Evolutionary conservation across 2,113 vertebrate species (phyloP), one percentile per base, ranked within the genome.

Genomic region (Patagioenas fasciata): DNA sequence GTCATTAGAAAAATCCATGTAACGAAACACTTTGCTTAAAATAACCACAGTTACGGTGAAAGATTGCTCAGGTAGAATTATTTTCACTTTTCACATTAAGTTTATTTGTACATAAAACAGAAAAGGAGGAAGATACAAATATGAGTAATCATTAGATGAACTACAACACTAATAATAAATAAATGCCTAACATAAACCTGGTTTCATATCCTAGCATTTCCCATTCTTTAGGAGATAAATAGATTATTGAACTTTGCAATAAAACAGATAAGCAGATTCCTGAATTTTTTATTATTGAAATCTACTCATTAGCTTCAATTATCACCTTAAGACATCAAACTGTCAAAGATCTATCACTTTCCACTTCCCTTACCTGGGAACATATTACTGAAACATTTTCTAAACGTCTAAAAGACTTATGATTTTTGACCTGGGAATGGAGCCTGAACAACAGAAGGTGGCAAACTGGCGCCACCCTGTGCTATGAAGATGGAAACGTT

Each of bases 391-490:
- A 89, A 87, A 34, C 9, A 32, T 40, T 42, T 65, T 34, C n/a
- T 40, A 54, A 87, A 53, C 16, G 36, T 48, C 11, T 31, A 17
- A 36, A 78, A 51, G 12, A 32, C 24, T 4, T 4, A 28, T 1
- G 4, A 19, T 62, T 44, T 47, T 31, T 57, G 44, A 32, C 6
- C 7, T 13, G 0, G 48, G 18, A 75, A 57, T 2, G 5, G 51
- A 24, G 96, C 96, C 89, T 96, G 97, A 58, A 97, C 65, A 36
- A 97, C 54, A 6, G n/a, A 10, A 9, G 87, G 92, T 16, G 6
- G 40, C 9, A 4, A 47, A 15, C n/a, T n/a, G 31, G 47, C 57
- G 26, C 51, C 42, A 42, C 61, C 65, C 19, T 90, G 51, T 58
- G 83, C 19, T 32, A 7, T 9, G n/a, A 95, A 83, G 28, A 2